Conservation (phyloP, 2,797 vertebrate genomes). For the Phrynocephalus guinanensis region DNA sequence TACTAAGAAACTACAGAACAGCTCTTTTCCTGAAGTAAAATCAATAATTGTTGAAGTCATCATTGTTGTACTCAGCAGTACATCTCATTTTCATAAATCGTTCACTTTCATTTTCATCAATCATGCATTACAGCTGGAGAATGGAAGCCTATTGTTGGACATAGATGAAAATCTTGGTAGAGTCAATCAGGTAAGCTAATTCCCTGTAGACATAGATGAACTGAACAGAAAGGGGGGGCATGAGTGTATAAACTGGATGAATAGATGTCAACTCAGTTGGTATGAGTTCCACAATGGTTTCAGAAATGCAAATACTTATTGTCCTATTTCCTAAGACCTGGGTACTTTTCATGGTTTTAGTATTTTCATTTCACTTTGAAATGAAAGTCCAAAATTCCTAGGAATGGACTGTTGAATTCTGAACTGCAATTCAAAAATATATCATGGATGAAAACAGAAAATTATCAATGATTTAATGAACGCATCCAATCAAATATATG, state of each 20-base stretch:
- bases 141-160: conserved; percentile 79
- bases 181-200: conserved; percentile 81
- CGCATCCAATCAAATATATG: not conserved
- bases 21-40: conserved; percentile 62
- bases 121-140: conserved; percentile 86
- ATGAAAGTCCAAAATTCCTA: not conserved
- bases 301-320: too few species aligned
- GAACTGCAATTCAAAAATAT: not conserved
- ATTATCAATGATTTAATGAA: not conserved
- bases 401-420: not conserved
- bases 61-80: conserved; percentile 76
- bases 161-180: conserved; percentile 82
- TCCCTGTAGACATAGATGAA: conserved; percentile 58
- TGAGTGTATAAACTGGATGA: conserved; percentile 41
- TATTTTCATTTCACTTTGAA: not conserved
- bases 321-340: too few species aligned
- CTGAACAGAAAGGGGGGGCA: not conserved
- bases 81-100: conserved; percentile 77
- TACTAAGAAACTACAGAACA: conserved; percentile 43
- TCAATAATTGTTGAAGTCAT: conserved; percentile 68
- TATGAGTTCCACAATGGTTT: conserved; percentile 3
- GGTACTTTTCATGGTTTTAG: not conserved
- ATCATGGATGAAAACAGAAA: not conserved
- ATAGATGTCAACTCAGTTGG: conserved; percentile 50
- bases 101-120: conserved; percentile 79